Conservation (phyloP, 2,113 vertebrate species). For the Erinaceus europaeus region DNA sequence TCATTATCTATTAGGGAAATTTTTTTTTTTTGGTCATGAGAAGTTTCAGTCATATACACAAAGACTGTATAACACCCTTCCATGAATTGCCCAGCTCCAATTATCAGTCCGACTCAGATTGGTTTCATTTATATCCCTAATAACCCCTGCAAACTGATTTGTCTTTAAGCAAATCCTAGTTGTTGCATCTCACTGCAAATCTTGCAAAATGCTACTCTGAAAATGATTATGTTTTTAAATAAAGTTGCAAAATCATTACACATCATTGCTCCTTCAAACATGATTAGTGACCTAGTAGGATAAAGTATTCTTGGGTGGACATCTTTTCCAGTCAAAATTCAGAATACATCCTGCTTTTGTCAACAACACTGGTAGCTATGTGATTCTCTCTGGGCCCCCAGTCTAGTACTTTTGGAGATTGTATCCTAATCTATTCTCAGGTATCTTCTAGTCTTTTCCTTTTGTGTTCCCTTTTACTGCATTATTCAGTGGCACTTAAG, state of each 20-base stretch:
- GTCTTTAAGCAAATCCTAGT: neutral
- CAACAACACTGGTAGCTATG: neutral
- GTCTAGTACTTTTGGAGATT: too few species aligned
- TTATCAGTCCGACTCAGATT: neutral
- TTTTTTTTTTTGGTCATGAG: neutral
- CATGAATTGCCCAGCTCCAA: neutral
- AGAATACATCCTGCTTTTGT: too few species aligned
- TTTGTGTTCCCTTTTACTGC: neutral
- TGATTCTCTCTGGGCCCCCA: neutral
- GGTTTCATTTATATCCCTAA: too few species aligned
- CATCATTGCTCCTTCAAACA: too few species aligned
- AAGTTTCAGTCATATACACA: neutral
- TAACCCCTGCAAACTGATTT: neutral
- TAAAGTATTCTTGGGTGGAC: too few species aligned
- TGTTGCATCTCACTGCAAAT: neutral
- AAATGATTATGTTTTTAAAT: neutral
- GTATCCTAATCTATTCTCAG: neutral
- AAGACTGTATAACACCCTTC: neutral
- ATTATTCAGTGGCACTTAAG: neutral
- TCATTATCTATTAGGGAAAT: neutral
- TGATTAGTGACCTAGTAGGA: too few species aligned
- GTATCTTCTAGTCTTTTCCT: neutral
- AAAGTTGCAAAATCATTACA: neutral
- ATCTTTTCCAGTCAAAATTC: too few species aligned
- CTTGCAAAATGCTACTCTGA: neutral